phyloP scores from a whole-genome alignment of 2,797 vertebrate species.

The Danio kyathit region DNA sequence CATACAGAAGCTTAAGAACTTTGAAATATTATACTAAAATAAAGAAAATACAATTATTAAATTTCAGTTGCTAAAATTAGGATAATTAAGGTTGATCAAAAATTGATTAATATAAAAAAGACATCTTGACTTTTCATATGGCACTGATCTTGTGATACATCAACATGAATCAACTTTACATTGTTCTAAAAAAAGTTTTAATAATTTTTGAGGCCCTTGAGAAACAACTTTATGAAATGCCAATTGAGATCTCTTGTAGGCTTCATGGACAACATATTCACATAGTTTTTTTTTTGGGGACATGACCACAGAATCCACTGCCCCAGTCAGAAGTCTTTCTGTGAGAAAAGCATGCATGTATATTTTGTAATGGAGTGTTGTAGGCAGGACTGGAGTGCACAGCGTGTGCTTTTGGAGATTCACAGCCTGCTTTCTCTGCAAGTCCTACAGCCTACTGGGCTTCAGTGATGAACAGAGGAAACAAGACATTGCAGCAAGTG shows the following conservation, averaged over 20 bases:
- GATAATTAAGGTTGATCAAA: too few relatives aligned
- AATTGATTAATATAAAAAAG: too few relatives aligned
- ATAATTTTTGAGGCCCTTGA: neutral
- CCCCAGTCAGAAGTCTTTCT: neutral
- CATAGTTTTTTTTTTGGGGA: neutral
- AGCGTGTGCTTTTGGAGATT: neutral
- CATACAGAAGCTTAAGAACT: too few relatives aligned
- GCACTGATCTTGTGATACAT: too few relatives aligned
- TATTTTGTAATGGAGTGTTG: constrained; percentile 14
- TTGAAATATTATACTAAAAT: too few relatives aligned
- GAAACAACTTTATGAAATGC: neutral
- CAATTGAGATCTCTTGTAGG: neutral
- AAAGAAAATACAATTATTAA: too few relatives aligned
- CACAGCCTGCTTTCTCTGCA: neutral
- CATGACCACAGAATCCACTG: neutral
- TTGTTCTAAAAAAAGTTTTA: too few relatives aligned
- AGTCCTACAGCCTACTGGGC: constrained; percentile 5
- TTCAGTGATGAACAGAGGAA: constrained; percentile 8
- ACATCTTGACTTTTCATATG: too few relatives aligned
- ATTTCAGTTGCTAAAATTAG: too few relatives aligned
- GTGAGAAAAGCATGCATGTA: neutral
- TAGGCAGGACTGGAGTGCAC: neutral
- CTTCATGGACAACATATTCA: neutral
- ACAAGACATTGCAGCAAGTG: neutral
- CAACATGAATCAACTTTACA: too few relatives aligned